phyloP scores from a whole-genome alignment of 1,140 invertebrate genomes.

The Sarcophaga bullata region DNA sequence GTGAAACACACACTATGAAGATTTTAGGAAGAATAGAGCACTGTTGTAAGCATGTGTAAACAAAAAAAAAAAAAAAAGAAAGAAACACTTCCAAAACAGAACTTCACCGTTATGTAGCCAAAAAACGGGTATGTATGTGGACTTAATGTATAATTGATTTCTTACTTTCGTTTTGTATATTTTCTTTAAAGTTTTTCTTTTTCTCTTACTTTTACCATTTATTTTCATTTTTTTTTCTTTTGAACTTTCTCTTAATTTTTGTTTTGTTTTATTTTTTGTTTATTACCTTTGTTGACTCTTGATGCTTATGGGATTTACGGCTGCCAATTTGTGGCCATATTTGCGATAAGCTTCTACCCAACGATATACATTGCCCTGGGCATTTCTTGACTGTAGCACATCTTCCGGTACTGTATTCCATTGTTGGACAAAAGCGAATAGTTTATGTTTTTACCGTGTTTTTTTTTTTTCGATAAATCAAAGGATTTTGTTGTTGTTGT shows the following conservation, averaged over 20 bases:
- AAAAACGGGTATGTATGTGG: too few species aligned
- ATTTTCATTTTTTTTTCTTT: not conserved
- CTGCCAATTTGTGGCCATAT: slow-evolving; percentile 68
- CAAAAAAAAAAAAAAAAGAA: too few species aligned
- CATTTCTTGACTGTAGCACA: slow-evolving; percentile 55
- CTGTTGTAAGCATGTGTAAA: too few species aligned
- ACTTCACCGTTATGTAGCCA: too few species aligned
- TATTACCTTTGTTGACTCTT: slow-evolving; percentile 66
- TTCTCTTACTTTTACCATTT: not conserved
- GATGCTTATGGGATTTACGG: slow-evolving; percentile 69
- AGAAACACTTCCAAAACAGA: too few species aligned
- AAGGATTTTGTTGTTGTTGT: not conserved
- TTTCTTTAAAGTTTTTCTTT: not conserved
- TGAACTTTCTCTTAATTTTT: not conserved
- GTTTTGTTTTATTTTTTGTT: slow-evolving; percentile 16
- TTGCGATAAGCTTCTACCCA: slow-evolving; percentile 69
- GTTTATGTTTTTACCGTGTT: too few species aligned
- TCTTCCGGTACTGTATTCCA: slow-evolving; percentile 55
- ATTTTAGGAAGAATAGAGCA: too few species aligned
- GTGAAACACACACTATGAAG: too few species aligned
- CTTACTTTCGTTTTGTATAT: not conserved
- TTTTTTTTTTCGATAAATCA: not conserved
- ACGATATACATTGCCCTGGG: slow-evolving; percentile 63
- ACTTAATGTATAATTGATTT: too few species aligned
- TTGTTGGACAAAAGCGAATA: too few species aligned